Evolutionary conservation across 2,888 invertebrate species (phyloP).

Genomic region (Drosophila robusta): DNA sequence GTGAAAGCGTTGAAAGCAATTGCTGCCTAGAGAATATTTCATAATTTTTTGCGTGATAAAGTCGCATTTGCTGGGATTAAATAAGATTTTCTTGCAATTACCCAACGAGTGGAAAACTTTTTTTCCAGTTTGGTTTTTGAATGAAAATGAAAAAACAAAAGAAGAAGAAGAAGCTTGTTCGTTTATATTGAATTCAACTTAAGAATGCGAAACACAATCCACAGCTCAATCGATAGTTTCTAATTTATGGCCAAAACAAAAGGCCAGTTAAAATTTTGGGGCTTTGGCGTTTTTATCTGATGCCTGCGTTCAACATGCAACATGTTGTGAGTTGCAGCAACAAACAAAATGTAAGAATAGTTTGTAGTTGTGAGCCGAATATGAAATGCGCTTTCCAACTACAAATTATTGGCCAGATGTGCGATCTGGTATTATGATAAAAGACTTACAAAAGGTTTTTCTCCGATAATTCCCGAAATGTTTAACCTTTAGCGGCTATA

Average conservation of each 20-base stretch:
- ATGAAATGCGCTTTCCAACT: constrained; percentile 2
- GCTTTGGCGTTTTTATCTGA: not conserved
- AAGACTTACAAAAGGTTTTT: no score
- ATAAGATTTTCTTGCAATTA: constrained; percentile 83
- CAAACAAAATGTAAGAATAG: not conserved
- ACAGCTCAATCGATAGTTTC: constrained; percentile 61
- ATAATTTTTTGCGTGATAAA: constrained; percentile 82
- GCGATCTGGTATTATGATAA: no score
- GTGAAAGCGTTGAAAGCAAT: constrained; percentile 49
- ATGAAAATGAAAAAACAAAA: not conserved
- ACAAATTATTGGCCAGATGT: no score
- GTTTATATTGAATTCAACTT: constrained; percentile 11
- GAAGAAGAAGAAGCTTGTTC: not conserved
- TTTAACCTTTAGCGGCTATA: no score
- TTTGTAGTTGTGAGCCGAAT: not conserved
- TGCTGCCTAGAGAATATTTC: constrained; percentile 69
- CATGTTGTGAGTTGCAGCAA: constrained; percentile 27
- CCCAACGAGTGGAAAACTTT: constrained; percentile 41
- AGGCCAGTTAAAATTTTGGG: not conserved
- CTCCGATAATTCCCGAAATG: no score
- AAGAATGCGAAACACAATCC: not conserved
- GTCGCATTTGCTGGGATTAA: constrained; percentile 82
- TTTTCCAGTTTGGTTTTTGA: constrained; percentile 7
- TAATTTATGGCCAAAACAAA: constrained; percentile 61
- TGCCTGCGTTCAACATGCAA: constrained; percentile 34